These are phyloP conservation scores for Pseudomyrmex flavicornis DNA, from an alignment of 1,140 invertebrate species.

Conservation along the genomic window DNA sequence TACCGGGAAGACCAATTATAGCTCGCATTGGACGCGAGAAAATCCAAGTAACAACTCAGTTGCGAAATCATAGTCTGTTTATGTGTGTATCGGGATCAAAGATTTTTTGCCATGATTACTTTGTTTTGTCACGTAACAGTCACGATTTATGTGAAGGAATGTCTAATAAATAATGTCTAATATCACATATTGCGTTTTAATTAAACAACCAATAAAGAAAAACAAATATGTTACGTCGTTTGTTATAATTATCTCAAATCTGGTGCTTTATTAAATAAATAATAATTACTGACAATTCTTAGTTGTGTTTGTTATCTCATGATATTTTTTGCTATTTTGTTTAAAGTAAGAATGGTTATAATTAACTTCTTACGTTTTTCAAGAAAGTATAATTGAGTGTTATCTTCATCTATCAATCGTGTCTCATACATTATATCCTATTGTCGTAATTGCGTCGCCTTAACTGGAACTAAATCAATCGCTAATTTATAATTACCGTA, in stretches of 20 bases:
- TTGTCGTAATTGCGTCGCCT: conserved; percentile 15
- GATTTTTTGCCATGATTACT: conserved; percentile 15
- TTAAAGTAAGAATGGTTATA: background rate
- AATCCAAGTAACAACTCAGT: conserved; percentile 49
- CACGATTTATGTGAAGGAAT: background rate
- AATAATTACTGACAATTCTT: background rate
- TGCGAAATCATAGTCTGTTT: background rate
- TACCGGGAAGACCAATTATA: conserved; percentile 54
- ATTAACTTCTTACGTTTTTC: background rate
- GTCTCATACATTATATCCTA: background rate
- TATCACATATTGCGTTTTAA: background rate
- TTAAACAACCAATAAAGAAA: background rate
- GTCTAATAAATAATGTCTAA: background rate
- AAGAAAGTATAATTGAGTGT: background rate
- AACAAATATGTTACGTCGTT: background rate
- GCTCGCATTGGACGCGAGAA: conserved; percentile 19
- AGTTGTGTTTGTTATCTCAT: background rate
- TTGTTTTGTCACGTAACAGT: conserved; percentile 9
- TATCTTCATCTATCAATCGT: conserved; percentile 1
- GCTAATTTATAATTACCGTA: conserved; percentile 21
- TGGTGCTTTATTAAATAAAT: no score
- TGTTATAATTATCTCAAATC: background rate
- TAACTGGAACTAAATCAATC: conserved; percentile 36
- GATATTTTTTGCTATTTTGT: no score
- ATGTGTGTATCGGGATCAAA: background rate